Conservation (phyloP, 2,888 invertebrate genomes). For the Drosophila testacea region DNA sequence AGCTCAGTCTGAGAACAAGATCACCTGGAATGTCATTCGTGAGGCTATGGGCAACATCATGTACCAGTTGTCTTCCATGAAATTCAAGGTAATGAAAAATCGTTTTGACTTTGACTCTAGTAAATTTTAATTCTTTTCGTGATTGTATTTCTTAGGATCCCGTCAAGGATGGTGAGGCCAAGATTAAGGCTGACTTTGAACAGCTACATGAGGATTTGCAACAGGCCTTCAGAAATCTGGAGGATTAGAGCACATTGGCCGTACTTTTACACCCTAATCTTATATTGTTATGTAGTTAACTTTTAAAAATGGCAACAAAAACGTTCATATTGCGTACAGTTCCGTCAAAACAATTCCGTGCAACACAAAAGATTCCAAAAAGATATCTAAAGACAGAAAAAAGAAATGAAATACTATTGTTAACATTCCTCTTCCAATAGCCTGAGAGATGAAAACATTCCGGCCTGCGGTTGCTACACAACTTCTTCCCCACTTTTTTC, state of each 20-base stretch:
- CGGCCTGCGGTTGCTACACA: slow-evolving; percentile 73
- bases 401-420: slow-evolving; percentile 47
- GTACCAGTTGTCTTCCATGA: slow-evolving; percentile 99
- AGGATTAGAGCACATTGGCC: slow-evolving; percentile 90
- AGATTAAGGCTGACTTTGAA: slow-evolving; percentile 98
- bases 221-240: slow-evolving; percentile 98
- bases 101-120: neutral
- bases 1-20: slow-evolving; percentile 99
- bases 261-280: slow-evolving; percentile 80
- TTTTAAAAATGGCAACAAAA: slow-evolving; percentile 70
- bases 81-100: slow-evolving; percentile 92
- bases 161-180: slow-evolving; percentile 98
- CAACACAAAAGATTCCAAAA: slow-evolving; percentile 64
- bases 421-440: slow-evolving; percentile 61
- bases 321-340: slow-evolving; percentile 58
- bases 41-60: slow-evolving; percentile 98
- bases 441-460: slow-evolving; percentile 72
- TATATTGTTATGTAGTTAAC: slow-evolving; percentile 81
- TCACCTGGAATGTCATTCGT: slow-evolving; percentile 98
- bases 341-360: slow-evolving; percentile 68
- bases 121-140: slow-evolving; percentile 76
- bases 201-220: slow-evolving; percentile 98
- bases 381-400: slow-evolving; percentile 22
- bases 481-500: slow-evolving; percentile 27
- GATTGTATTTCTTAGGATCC: slow-evolving; percentile 90